phyloP scores from a whole-genome alignment of 2,888 invertebrate genomes.

The Meiosimyza platycephala region DNA sequence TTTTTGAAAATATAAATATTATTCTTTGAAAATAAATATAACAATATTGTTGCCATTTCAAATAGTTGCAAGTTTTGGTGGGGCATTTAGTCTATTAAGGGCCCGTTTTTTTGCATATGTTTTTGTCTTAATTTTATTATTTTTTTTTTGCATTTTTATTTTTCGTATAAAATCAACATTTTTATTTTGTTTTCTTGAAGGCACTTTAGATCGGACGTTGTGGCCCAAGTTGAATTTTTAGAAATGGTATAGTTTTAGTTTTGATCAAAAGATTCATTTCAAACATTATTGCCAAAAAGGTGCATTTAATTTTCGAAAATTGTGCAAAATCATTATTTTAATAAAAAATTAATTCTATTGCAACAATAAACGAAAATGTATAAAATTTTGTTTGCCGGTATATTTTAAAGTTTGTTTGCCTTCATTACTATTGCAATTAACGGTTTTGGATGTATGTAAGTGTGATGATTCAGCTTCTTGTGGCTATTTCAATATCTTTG shows the following conservation, averaged over 20 bases:
- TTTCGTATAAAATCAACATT: conserved; percentile 45
- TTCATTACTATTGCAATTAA: conserved; percentile 82
- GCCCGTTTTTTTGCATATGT: conserved; percentile 71
- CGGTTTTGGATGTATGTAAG: conserved; percentile 78
- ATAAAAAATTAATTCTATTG: not conserved
- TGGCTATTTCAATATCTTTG: conserved; percentile 65
- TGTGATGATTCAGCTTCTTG: conserved; percentile 30
- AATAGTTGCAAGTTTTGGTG: conserved; percentile 50
- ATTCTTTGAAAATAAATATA: conserved; percentile 20
- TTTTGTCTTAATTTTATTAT: conserved; percentile 71
- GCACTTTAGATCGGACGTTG: conserved; percentile 95
- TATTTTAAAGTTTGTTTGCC: conserved; percentile 71
- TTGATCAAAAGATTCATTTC: conserved; percentile 31
- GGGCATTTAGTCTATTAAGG: conserved; percentile 80
- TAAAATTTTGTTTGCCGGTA: conserved; percentile 48
- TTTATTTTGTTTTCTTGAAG: conserved; percentile 73
- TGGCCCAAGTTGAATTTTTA: conserved; percentile 75
- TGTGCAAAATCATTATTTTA: conserved; percentile 15
- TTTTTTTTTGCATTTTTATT: conserved; percentile 53
- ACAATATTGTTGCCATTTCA: conserved; percentile 46
- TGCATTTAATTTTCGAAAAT: conserved; percentile 47
- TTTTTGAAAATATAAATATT: conserved; percentile 38
- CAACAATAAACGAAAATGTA: conserved; percentile 14
- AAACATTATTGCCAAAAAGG: conserved; percentile 22
- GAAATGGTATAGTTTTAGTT: conserved; percentile 46